phyloP scores from a whole-genome alignment of 2,797 vertebrate genomes.

The Enteromius afrohamiltoni region DNA sequence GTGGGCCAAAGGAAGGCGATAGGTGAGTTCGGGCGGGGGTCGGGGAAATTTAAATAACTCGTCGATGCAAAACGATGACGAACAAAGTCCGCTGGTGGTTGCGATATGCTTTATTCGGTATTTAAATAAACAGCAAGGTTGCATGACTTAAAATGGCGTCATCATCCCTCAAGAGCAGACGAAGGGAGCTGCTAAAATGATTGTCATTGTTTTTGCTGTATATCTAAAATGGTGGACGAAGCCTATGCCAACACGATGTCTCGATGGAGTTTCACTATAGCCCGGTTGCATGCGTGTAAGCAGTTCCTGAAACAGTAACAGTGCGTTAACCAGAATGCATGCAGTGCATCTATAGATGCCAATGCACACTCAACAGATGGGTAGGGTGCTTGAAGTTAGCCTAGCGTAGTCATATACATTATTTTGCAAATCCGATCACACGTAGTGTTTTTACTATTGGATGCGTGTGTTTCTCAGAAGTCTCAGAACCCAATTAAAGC shows the following conservation, averaged over 20 bases:
- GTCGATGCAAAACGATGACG: not conserved
- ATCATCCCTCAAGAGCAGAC: conserved; percentile 28
- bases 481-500: not conserved
- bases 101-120: not conserved
- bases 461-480: not conserved
- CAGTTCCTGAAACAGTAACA: not conserved
- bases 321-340: not conserved
- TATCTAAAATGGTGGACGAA: conserved; percentile 67
- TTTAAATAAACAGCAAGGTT: not conserved
- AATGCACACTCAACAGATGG: not conserved
- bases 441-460: not conserved
- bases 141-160: conserved; percentile 61
- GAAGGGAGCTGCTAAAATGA: conserved; percentile 49
- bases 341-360: not conserved
- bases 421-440: not conserved
- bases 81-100: not conserved
- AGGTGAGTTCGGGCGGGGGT: conserved; percentile 61
- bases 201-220: conserved; percentile 63
- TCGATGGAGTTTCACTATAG: not conserved
- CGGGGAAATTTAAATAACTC: conserved; percentile 60
- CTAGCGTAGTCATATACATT: not conserved
- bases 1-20: conserved; percentile 41
- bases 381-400: not conserved
- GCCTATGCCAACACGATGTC: not conserved
- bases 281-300: not conserved